These are phyloP conservation scores for Leucophenga maculata DNA, from an alignment of 2,888 invertebrate genomes.

Conservation along the genomic window DNA sequence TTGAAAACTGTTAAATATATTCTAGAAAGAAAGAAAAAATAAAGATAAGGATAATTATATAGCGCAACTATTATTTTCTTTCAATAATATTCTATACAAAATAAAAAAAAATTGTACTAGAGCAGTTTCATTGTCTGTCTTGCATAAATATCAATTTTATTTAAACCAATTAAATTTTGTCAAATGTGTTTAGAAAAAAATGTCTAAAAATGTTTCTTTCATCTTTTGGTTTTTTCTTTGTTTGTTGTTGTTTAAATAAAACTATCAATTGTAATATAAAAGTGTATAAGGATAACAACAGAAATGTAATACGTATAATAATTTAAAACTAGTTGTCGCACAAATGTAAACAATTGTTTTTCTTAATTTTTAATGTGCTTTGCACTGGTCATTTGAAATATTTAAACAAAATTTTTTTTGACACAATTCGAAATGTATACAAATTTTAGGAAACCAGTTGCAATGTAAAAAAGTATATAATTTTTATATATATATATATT, in stretches of 20 bases:
- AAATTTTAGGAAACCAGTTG: conserved; percentile 11
- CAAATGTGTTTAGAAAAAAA: no score
- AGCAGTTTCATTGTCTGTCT: no score
- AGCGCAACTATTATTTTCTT: no score
- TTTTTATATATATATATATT: conserved; percentile 7
- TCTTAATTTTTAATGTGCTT: conserved; percentile 23
- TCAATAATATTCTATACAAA: no score
- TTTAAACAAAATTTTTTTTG: neutral
- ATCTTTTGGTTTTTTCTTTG: conserved; percentile 9
- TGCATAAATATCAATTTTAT: no score
- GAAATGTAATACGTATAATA: conserved; percentile 39
- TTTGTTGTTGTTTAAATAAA: conserved; percentile 37
- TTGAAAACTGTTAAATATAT: no score
- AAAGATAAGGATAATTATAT: no score
- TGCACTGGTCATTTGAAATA: conserved; percentile 18
- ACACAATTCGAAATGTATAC: neutral
- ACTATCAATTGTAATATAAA: conserved; percentile 53
- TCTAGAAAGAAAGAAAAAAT: no score
- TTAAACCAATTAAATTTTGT: no score
- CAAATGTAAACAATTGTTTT: conserved; percentile 10
- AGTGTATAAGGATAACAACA: conserved; percentile 43
- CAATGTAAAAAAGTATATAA: conserved; percentile 2
- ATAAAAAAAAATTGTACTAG: no score
- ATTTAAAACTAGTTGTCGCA: conserved; percentile 19
- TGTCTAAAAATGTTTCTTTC: no score